Base-by-base conservation (phyloP, 2,797 vertebrate species). In the Steatocranus sp. region DNA sequence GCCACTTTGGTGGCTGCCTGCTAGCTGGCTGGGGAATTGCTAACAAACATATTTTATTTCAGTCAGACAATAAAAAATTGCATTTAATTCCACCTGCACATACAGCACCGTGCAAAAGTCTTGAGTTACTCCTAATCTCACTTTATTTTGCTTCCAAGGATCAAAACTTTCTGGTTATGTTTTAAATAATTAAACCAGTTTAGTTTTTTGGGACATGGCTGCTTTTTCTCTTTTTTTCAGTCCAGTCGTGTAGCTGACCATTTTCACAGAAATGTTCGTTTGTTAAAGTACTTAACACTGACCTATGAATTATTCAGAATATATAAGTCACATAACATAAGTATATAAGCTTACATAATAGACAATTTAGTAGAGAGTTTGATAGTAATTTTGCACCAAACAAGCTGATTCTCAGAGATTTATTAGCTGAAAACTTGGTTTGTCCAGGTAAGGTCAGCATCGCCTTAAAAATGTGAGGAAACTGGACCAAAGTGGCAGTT, bases 181-280 rank as follows among this genome's bases (percentile, higher is more conserved):
- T 63, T 63, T 36, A 63, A 36, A 20, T 20, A 20, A 12, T 61
- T 32, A 58, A 58, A 58, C 53, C 25, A 30, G 4, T 53, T 53
- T 53, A 5, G 53, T 30, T 56, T 18, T 56, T 56, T 32, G 17
- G 5, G 30, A 34, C 56, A 61, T 1, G 6, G 32, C 32, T 61
- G 18, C 32, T 36, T 20, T 61, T 61, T 20, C 32, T 34, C 53
- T 30, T 3, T 6, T 54, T 56, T 17, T 56, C 53, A 56, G 53
- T 17, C 53, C 53, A 30, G 25, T 56, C 58, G 11, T 20, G 32
- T 36, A 20, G 2, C 56, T 12, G 56, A 61, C 1, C 30, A 61
- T n/a, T 61, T n/a, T 61, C 56, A 34, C 17, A 61, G 30, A n/a
- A 61, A n/a, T 61, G 56, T 61, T 61, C n/a, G 17, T 61, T n/a